phyloP scores from a whole-genome alignment of 2,797 vertebrate species.

The Cyprinodon diabolis region DNA sequence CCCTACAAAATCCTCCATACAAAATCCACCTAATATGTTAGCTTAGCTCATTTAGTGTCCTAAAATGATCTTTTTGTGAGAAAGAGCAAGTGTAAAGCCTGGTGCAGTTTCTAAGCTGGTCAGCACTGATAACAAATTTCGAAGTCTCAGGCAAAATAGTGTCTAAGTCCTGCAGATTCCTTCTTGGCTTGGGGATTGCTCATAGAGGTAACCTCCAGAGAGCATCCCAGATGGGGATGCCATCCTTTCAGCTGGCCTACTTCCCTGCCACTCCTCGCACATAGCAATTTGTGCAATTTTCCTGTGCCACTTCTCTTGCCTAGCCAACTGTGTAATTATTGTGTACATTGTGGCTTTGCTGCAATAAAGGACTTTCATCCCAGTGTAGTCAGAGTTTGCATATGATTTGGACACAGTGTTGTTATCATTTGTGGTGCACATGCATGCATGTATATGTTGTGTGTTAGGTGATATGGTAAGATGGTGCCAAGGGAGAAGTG shows the following conservation, averaged over 20 bases:
- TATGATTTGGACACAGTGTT: not conserved
- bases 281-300: slow-evolving; percentile 66
- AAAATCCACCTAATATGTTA: slow-evolving; percentile 29
- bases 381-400: slow-evolving; percentile 30
- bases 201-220: slow-evolving; percentile 55
- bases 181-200: slow-evolving; percentile 42
- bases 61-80: slow-evolving; percentile 41
- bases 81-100: slow-evolving; percentile 27
- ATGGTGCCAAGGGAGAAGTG: slow-evolving; percentile 3
- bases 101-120: slow-evolving; percentile 42
- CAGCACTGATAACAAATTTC: slow-evolving; percentile 37
- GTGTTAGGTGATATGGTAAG: slow-evolving; percentile 3
- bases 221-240: slow-evolving; percentile 68
- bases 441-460: not conserved
- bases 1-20: slow-evolving; percentile 2
- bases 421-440: not conserved
- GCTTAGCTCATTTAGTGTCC: slow-evolving; percentile 19
- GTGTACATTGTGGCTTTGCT: slow-evolving; percentile 49
- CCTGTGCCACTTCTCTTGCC: slow-evolving; percentile 53
- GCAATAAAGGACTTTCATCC: slow-evolving; percentile 31
- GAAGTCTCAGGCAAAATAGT: slow-evolving; percentile 26
- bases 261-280: slow-evolving; percentile 60
- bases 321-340: slow-evolving; percentile 72
- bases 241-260: slow-evolving; percentile 67
- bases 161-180: slow-evolving; percentile 40